Conservation (phyloP, 2,888 invertebrate genomes). For the Ophonus ardosiacus region DNA sequence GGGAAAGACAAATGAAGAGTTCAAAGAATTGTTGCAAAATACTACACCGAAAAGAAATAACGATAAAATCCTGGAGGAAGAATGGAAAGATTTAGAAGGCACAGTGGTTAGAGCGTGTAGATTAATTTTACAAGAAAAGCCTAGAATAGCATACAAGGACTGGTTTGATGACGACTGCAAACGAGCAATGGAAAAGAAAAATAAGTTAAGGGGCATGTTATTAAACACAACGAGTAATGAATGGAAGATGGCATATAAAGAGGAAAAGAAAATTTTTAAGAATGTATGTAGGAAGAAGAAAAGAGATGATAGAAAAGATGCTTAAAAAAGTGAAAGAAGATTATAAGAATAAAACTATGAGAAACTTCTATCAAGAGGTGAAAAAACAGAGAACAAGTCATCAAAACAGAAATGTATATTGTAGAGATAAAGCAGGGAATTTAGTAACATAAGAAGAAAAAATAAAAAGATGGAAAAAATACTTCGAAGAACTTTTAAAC, state of each 20-base stretch:
- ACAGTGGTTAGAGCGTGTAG: too few relatives aligned
- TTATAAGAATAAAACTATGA: too few relatives aligned
- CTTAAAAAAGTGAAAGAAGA: too few relatives aligned
- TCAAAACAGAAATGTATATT: too few relatives aligned
- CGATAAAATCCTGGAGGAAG: neutral
- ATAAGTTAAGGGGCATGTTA: neutral
- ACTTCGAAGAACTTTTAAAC: conserved; percentile 15
- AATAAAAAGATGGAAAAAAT: conserved; percentile 8
- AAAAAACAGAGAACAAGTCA: too few relatives aligned
- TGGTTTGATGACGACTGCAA: conserved; percentile 32
- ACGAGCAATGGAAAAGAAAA: neutral
- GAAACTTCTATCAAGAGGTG: too few relatives aligned
- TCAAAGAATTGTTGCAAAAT: neutral
- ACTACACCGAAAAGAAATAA: neutral
- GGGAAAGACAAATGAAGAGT: neutral
- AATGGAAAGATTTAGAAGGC: too few relatives aligned
- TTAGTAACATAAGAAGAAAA: too few relatives aligned
- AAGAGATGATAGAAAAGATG: neutral
- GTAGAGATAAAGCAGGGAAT: too few relatives aligned
- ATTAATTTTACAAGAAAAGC: too few relatives aligned
- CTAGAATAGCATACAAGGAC: conserved; percentile 1
- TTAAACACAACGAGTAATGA: neutral
- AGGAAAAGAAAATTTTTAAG: neutral
- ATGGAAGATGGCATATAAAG: too few relatives aligned
- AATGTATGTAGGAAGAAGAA: conserved; percentile 1